These are phyloP conservation scores for Liparis tanakae DNA, from an alignment of 2,797 vertebrate genomes.

Conservation along the genomic window DNA sequence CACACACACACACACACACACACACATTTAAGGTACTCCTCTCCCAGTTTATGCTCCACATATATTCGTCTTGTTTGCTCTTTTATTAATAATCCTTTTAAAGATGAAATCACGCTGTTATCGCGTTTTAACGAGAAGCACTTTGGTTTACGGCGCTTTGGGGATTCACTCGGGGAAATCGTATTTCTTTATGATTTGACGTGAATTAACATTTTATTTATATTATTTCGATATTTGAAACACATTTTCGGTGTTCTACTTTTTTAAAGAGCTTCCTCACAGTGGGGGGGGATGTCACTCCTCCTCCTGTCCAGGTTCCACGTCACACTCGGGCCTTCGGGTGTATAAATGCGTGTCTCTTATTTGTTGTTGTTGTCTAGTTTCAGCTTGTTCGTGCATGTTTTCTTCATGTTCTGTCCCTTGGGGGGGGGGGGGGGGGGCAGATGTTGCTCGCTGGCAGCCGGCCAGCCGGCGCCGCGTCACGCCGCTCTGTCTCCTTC, in stretches of 20 bases:
- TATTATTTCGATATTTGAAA: neutral
- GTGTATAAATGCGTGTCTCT: neutral
- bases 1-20: too few species aligned
- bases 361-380: neutral
- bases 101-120: neutral
- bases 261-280: neutral
- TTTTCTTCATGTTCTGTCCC: neutral
- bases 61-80: neutral
- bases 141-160: neutral
- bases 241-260: too few species aligned
- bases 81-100: neutral
- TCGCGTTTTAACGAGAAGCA: neutral
- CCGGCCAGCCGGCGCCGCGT: slow-evolving; percentile 14
- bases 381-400: neutral
- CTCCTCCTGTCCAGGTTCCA: too few species aligned
- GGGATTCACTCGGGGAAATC: neutral
- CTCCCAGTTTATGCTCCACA: neutral
- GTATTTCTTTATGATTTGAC: neutral
- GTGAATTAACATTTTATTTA: too few species aligned
- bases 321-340: too few species aligned
- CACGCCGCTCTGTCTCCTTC: neutral
- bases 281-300: too few species aligned
- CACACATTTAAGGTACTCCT: too few species aligned
- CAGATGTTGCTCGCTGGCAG: slow-evolving; percentile 57
- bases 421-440: slow-evolving; percentile 3